Percentiles rank a stretch among this genome's conserved stretches.
These are phyloP conservation scores for Abrostola tripartita DNA, from an alignment of 2,888 invertebrate genomes.

Conservation along the genomic window DNA sequence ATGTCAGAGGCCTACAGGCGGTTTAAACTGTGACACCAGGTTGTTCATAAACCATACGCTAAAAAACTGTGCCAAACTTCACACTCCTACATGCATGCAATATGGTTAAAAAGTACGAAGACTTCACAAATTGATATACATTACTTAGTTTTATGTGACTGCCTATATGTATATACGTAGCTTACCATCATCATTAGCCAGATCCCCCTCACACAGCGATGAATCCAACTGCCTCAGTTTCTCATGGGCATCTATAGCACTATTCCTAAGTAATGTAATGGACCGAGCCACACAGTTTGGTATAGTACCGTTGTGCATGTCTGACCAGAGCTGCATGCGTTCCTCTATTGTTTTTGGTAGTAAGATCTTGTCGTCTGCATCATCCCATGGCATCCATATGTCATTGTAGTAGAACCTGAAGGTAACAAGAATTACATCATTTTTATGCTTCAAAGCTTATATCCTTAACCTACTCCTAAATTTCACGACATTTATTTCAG, in stretches of 20 bases:
- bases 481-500: too few relatives aligned
- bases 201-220: constrained; percentile 77
- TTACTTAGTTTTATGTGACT: too few relatives aligned
- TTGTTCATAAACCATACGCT: too few relatives aligned
- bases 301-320: constrained; percentile 79
- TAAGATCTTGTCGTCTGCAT: constrained; percentile 89
- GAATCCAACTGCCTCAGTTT: constrained; percentile 79
- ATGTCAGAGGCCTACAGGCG: too few relatives aligned
- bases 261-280: constrained; percentile 73
- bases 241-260: constrained; percentile 80
- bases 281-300: constrained; percentile 74
- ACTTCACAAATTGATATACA: too few relatives aligned
- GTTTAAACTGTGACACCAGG: too few relatives aligned
- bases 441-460: too few relatives aligned
- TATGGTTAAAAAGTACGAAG: too few relatives aligned
- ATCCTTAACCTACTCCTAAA: too few relatives aligned
- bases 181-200: constrained; percentile 82
- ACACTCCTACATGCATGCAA: not conserved
- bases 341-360: constrained; percentile 82
- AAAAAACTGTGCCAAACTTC: too few relatives aligned
- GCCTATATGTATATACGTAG: not conserved
- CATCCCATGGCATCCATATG: constrained; percentile 92
- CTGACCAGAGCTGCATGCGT: constrained; percentile 82
- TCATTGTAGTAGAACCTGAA: constrained; percentile 90
- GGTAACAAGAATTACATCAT: not conserved